phyloP scores from a whole-genome alignment of 2,888 invertebrate genomes.

The Trichopria drosophilae region DNA sequence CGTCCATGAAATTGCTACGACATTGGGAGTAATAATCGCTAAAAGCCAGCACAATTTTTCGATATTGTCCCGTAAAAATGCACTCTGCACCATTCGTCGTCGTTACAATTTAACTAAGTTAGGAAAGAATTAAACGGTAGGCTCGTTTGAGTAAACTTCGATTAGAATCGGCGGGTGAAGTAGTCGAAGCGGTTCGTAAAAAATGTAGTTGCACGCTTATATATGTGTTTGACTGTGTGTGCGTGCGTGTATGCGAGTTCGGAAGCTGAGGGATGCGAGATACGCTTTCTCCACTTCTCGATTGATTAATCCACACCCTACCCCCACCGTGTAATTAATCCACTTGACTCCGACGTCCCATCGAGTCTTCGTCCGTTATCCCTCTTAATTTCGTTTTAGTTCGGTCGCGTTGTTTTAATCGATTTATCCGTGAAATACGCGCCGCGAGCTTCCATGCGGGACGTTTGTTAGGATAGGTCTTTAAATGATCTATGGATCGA shows the following conservation, averaged over 20 bases:
- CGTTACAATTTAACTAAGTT: too few relatives aligned
- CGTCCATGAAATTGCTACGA: too few relatives aligned
- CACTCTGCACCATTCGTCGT: too few relatives aligned
- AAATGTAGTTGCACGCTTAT: slow-evolving; percentile 41
- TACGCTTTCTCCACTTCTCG: slow-evolving; percentile 15
- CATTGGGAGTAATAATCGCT: too few relatives aligned
- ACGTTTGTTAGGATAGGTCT: too few relatives aligned
- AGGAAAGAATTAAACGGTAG: too few relatives aligned
- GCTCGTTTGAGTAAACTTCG: too few relatives aligned
- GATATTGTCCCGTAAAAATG: too few relatives aligned
- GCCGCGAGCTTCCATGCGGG: slow-evolving; percentile 3
- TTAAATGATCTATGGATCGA: too few relatives aligned
- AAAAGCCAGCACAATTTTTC: too few relatives aligned
- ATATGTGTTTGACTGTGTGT: slow-evolving; percentile 28
- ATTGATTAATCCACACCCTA: slow-evolving; percentile 22
- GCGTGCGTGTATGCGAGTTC: slow-evolving; percentile 25
- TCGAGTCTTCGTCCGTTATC: slow-evolving; percentile 34
- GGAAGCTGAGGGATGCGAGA: slow-evolving; percentile 13
- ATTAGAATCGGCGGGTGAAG: too few relatives aligned
- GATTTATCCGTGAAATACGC: slow-evolving; percentile 20
- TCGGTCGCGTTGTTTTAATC: slow-evolving; percentile 29
- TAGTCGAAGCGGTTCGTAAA: slow-evolving; percentile 36
- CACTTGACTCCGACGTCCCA: slow-evolving; percentile 24
- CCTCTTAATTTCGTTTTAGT: slow-evolving; percentile 31
- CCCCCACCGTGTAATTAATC: slow-evolving; percentile 18